These are phyloP conservation scores for Halcyon chelicuti DNA, from an alignment of 2,797 vertebrate species.

Conservation along the genomic window DNA sequence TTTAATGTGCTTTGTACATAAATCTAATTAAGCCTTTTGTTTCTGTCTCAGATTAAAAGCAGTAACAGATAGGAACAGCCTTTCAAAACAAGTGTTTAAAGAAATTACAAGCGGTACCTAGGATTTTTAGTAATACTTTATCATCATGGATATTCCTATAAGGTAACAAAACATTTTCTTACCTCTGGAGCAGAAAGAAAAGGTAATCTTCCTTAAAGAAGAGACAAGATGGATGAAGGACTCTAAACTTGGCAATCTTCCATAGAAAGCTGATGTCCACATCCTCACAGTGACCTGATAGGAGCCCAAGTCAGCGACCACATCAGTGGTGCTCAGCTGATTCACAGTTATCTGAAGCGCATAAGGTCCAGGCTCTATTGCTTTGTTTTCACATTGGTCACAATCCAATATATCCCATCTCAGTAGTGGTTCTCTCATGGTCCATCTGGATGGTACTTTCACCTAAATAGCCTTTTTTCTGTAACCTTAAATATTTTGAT, in stretches of 20 bases:
- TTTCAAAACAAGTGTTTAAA: neutral
- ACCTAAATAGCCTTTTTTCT: neutral
- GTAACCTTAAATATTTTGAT: neutral
- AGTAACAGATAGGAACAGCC: neutral
- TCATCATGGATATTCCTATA: neutral
- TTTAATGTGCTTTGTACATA: neutral
- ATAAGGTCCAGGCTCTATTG: neutral
- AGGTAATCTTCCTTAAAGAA: neutral
- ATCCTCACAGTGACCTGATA: neutral
- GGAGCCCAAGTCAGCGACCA: neutral
- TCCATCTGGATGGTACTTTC: neutral
- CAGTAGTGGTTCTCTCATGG: neutral
- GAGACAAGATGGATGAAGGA: neutral
- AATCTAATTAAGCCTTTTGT: neutral
- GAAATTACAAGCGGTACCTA: neutral
- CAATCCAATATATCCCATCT: fast-evolving
- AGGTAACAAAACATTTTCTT: neutral
- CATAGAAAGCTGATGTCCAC: neutral
- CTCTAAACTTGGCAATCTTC: neutral
- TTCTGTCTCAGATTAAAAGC: neutral
- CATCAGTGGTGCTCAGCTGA: neutral
- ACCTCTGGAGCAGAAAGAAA: neutral
- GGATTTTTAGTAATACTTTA: neutral
- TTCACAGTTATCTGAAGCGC: neutral
- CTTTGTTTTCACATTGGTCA: neutral